Base-by-base conservation (phyloP, 2,888 invertebrate genomes). In the Drosophila villosipedis region DNA sequence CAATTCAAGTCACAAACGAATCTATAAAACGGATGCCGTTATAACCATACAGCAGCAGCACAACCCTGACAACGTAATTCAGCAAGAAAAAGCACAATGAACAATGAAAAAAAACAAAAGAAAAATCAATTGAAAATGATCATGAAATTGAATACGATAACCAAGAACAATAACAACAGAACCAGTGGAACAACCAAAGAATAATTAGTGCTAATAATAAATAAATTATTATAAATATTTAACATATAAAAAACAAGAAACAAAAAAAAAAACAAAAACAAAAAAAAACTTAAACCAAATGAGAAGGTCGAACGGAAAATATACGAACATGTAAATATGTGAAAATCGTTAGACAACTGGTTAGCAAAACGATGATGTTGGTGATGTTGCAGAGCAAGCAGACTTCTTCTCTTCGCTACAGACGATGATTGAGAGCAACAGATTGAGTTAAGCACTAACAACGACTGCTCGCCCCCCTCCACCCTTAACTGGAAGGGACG, bases 401-500 rank as follows among this genome's bases (percentile, higher is more conserved):
- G 66, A 39, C 25, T 25, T 16, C 74, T 74, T 54, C 68, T 75
- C 59, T 50, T 65, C 25, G 53, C 47, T 64, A 63, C 43, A 58
- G 73, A 75, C 73, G 82, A 65, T 65, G 81, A 64, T 65, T 80
- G 58, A 76, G 79, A 75, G 77, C 69, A 64, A 55, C 50, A 74
- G 67, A 78, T 79, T 83, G 80, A 82, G 74, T 77, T 86, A 66
- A 28, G 61, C 39, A 55, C 68, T 77, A 82, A 78, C 75, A 89
- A 71, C 80, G 76, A 78, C 76, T 91, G 93, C 80, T 93, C 94
- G 91, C 92, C 94, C 93, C 85, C 94, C 94, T 92, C 95, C 95
- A 68, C 92, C 94, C 25, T 95, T 90, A 94, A 55, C 94, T 93
- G 96, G 96, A 93, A 95, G 96, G 95, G 96, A 96, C 94, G 96